These are phyloP conservation scores for Delichon dasypus DNA, from an alignment of 2,797 vertebrate genomes.

Conservation along the genomic window DNA sequence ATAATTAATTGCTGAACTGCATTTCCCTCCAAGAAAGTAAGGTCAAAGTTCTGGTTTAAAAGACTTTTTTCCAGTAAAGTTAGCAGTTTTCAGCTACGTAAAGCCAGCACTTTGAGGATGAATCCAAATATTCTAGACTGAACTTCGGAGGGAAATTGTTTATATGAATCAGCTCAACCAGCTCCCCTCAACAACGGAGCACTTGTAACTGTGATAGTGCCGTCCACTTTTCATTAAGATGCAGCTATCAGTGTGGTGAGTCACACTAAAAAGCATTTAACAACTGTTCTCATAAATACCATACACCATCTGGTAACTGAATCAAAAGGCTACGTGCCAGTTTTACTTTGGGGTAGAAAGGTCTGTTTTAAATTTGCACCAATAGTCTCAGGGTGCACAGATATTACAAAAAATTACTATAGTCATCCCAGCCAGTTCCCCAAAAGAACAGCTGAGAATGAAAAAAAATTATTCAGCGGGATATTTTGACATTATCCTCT, in stretches of 20 bases:
- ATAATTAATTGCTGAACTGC: not conserved
- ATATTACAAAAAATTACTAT: not conserved
- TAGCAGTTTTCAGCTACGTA: not conserved
- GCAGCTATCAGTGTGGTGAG: constrained; percentile 55
- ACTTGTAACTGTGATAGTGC: constrained; percentile 25
- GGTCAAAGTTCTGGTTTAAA: not conserved
- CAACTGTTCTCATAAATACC: constrained; percentile 65
- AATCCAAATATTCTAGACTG: not conserved
- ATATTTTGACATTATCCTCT: not conserved
- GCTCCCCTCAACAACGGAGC: not conserved
- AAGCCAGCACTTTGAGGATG: not conserved
- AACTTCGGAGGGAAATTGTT: not conserved
- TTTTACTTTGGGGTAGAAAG: constrained; percentile 4
- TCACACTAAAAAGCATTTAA: constrained; percentile 55
- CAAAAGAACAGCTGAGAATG: not conserved
- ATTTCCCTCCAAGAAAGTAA: not conserved
- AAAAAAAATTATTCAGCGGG: not conserved
- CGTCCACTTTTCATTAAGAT: constrained; percentile 13
- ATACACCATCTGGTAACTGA: constrained; percentile 57
- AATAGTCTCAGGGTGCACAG: not conserved
- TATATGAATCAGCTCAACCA: constrained; percentile 7
- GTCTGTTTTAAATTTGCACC: constrained; percentile 23
- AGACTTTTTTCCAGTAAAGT: not conserved
- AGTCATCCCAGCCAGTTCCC: not conserved
- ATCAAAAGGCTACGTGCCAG: constrained; percentile 37